phyloP scores from a whole-genome alignment of 2,113 vertebrate species.

The Andinoacara biseriatus region DNA sequence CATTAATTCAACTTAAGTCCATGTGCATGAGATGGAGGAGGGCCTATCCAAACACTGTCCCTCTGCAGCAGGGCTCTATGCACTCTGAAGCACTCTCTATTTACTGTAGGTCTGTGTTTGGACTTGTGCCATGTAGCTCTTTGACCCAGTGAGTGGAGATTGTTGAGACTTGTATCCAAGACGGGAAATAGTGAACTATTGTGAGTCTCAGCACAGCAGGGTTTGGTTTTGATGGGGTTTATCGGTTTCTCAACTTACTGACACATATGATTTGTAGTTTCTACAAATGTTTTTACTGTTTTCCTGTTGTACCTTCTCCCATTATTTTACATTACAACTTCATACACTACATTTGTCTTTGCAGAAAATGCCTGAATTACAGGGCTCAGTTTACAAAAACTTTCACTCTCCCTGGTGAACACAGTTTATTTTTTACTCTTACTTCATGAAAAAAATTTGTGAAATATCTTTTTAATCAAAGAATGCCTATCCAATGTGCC shows the following conservation, averaged over 20 bases:
- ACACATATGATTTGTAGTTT: slow-evolving; percentile 37
- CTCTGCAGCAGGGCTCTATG: slow-evolving; percentile 56
- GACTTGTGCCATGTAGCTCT: slow-evolving; percentile 76
- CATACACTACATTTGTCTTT: not conserved
- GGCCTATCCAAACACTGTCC: slow-evolving; percentile 75
- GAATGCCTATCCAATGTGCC: slow-evolving; percentile 10
- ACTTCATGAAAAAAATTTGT: not conserved
- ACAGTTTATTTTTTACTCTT: not conserved
- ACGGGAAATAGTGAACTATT: slow-evolving; percentile 75
- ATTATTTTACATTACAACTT: slow-evolving; percentile 4
- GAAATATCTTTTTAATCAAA: slow-evolving; percentile 21
- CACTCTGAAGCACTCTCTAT: slow-evolving; percentile 62
- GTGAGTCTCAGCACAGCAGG: slow-evolving; percentile 71
- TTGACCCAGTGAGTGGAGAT: slow-evolving; percentile 71
- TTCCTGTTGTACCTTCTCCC: not conserved
- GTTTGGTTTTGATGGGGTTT: slow-evolving; percentile 59
- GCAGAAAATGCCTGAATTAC: not conserved
- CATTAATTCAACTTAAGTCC: slow-evolving; percentile 89
- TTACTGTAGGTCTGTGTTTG: slow-evolving; percentile 73
- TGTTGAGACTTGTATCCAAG: slow-evolving; percentile 72
- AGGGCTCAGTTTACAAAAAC: not conserved
- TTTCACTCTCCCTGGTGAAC: not conserved
- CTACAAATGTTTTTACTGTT: slow-evolving; percentile 18
- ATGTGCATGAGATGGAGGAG: slow-evolving; percentile 83
- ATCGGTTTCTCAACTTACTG: slow-evolving; percentile 68